Base-by-base conservation (phyloP, 2,113 vertebrate genomes). In the Hemiprocne comata region DNA sequence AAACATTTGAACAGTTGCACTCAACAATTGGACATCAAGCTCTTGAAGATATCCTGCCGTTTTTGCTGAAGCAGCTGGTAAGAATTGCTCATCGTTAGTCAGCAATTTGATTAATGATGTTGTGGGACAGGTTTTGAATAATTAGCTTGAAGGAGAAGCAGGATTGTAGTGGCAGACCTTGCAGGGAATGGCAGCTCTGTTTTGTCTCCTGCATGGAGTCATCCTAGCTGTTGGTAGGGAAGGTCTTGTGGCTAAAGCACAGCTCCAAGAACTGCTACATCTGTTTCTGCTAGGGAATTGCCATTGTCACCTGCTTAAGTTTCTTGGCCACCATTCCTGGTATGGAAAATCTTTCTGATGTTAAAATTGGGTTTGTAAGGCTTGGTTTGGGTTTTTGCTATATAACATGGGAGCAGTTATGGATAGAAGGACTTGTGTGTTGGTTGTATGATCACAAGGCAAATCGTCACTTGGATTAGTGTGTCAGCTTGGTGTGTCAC, bases 1-100 rank as follows among this genome's bases (percentile, higher is more conserved):
- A 99, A 98, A 99, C 99, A 19, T 99, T 99, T 38, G 99, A 99
- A 95, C 99, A 99, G 97, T 98, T 99, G 83, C 99, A 99, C 34
- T 98, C 99, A n/a, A 99, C 99, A 85, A 99, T 99, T 13, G 99
- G 99, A 42, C 98, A 99, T 97, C 99, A 99, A 97, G 99, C 99
- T 4, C 98, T 99, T 79, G 99, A 99, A 64, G 99, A 99, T 95
- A 99, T 99, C 92, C 98, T 99, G 85, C 99, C 99, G 0, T 99
- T 98, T 38, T 97, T 99, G 86, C 98, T 99, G 94, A 99, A 98
- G 95, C 99, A 99, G 95, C 98, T 99, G 98, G 99, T 99, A 97
- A 98, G 98, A 87, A 13, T 58, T 87, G 58, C 50, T 89, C 72
- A 91, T 14, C 13, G 2, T 54, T n/a, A 87, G 24, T 42, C 74